These are phyloP conservation scores for Panthera uncia DNA, from an alignment of 2,113 vertebrate genomes.

Conservation along the genomic window DNA sequence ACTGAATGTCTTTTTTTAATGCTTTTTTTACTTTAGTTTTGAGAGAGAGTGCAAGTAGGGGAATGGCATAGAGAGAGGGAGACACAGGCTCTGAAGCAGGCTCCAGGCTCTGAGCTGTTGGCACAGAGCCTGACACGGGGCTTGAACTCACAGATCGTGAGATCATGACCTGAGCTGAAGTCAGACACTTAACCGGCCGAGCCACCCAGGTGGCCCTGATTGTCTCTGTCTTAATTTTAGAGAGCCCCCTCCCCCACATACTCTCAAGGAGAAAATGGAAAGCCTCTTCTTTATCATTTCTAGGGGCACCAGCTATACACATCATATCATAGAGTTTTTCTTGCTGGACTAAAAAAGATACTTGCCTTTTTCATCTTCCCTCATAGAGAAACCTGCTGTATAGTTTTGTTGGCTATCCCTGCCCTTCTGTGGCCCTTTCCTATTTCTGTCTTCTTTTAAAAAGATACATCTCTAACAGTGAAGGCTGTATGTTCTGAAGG, in stretches of 20 bases:
- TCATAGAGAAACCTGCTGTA: neutral
- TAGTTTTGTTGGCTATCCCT: neutral
- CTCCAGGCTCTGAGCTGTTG: too few relatives aligned
- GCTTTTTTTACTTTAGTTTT: too few relatives aligned
- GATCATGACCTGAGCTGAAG: too few relatives aligned
- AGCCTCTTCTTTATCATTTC: constrained; percentile 5
- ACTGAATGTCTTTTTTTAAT: neutral
- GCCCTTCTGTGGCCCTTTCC: neutral
- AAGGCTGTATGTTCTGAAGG: constrained; percentile 13
- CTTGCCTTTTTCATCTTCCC: neutral
- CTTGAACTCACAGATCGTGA: too few relatives aligned
- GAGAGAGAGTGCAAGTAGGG: too few relatives aligned
- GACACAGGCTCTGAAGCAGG: too few relatives aligned
- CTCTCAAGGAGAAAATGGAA: neutral
- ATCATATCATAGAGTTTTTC: constrained; percentile 13
- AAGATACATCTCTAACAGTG: neutral
- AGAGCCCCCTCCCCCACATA: neutral
- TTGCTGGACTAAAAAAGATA: constrained; percentile 4
- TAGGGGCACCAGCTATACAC: neutral
- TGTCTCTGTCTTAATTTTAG: constrained; percentile 47
- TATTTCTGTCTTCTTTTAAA: constrained; percentile 50
- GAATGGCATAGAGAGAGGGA: too few relatives aligned
- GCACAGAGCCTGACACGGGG: too few relatives aligned
- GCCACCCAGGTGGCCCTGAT: neutral
- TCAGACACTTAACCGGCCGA: too few relatives aligned